A percentile compares a stretch with the other conserved stretches of the same genome.
Evolutionary conservation across 1,140 invertebrate genomes (phyloP).

Genomic region (Polypedilum vanderplanki): DNA sequence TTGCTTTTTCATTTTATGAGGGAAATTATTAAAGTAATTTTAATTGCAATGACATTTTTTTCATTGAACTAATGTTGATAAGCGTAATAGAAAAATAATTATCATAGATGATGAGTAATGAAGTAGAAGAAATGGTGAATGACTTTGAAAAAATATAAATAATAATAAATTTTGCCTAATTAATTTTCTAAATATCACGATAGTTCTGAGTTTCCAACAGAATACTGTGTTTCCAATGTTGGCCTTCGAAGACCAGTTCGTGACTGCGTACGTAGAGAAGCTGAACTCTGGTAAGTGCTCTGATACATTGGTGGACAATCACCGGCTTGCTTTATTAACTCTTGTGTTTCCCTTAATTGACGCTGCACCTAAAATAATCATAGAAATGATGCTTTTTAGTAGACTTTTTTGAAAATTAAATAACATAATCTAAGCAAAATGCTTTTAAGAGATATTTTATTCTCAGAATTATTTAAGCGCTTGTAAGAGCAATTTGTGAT

Average conservation of each 20-base stretch:
- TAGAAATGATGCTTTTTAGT: too few relatives aligned
- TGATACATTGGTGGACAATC: conserved; percentile 43
- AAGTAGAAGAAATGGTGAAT: not conserved
- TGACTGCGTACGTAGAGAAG: conserved; percentile 42
- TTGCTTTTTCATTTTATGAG: not conserved
- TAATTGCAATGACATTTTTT: conserved; percentile 13
- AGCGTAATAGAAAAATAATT: conserved; percentile 2
- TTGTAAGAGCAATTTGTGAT: not conserved
- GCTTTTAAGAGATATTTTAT: not conserved
- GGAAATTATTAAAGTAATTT: not conserved
- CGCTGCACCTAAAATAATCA: conserved; percentile 36
- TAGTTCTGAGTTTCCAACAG: conserved; percentile 39
- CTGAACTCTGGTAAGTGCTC: conserved; percentile 43
- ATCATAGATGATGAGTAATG: conserved; percentile 1
- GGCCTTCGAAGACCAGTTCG: conserved; percentile 43
- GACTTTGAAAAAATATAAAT: not conserved
- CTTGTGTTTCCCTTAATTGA: conserved; percentile 43
- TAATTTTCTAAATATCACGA: conserved; percentile 46
- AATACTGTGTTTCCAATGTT: conserved; percentile 45
- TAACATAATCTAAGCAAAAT: too few relatives aligned
- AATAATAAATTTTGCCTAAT: conserved; percentile 32
- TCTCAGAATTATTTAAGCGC: not conserved
- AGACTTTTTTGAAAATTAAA: not conserved
- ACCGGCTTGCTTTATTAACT: conserved; percentile 42
- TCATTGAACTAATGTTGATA: not conserved